Conservation (phyloP, 2,888 invertebrate genomes). For the Adineta ricciae region DNA sequence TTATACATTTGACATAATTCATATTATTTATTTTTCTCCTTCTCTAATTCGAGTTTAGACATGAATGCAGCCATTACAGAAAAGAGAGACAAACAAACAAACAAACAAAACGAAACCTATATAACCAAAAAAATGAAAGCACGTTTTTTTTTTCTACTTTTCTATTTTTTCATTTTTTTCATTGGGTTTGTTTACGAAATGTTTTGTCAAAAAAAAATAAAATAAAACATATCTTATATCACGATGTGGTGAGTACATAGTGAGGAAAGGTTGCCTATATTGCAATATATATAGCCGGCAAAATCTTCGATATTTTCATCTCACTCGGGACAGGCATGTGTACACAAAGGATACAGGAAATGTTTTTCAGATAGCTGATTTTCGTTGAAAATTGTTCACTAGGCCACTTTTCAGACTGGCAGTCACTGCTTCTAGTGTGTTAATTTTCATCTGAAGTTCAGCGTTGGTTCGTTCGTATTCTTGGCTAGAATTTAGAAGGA, state of each 20-base stretch:
- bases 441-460: neutral
- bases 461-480: neutral
- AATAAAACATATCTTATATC: neutral
- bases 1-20: neutral
- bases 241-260: neutral
- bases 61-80: neutral
- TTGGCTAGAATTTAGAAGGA: neutral
- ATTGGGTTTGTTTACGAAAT: neutral
- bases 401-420: neutral
- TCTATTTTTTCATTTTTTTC: neutral
- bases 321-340: neutral
- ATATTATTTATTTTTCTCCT: neutral
- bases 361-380: neutral
- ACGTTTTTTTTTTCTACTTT: neutral
- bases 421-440: neutral
- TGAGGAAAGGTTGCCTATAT: neutral
- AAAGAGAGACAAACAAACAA: neutral
- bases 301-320: neutral
- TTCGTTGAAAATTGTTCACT: conserved; percentile 4
- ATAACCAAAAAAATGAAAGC: neutral
- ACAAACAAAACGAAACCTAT: neutral
- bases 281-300: neutral
- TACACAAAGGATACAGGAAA: neutral
- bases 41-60: neutral
- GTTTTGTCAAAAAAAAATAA: neutral